Evolutionary conservation across 2,797 vertebrate species (phyloP), one percentile per base, ranked within the genome.

Genomic region (Periophthalmus magnuspinnatus): DNA sequence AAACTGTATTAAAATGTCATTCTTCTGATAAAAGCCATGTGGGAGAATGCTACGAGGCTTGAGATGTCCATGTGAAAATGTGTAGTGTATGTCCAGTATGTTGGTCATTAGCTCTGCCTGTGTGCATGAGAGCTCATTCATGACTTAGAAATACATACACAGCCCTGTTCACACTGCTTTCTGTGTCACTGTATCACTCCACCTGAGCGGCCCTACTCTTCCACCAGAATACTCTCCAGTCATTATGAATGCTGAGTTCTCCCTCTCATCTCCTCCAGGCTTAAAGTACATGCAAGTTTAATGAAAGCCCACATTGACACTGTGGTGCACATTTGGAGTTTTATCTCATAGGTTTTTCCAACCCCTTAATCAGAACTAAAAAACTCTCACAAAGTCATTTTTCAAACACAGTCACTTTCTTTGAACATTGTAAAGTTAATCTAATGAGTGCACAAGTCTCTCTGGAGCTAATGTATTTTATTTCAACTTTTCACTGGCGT

Each of bases 111-210:
- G 75, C 69, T 79, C 69, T 57, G 71, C 38, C 75, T 38, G 55
- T 5, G 54, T 16, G 22, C 41, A 66, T 45, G 58, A 74, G 66
- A 75, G 71, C 74, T 85, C 81, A 72, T 87, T 83, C 77, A 80
- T 81, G 81, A 84, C 79, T 81, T 67, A 57, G 70, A 81, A 83
- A 87, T 86, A 81, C 86, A 87, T 84, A 76, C 63, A 55, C 48
- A 55, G 60, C 64, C 72, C 71, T 81, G 78, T 73, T 71, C 74
- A 66, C 75, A 77, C 68, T 70, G 78, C 54, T 13, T 56, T 82
- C 65, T 32, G 9, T 65, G 71, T 80, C 81, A 72, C 48, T 61
- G 33, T 60, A 65, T 16, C 36, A 21, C 24, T 67, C 13, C 68
- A 74, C 75, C 55, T 60, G 56, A 64, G 34, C 58, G 9, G 54